A percentile compares a stretch with the other conserved stretches of the same genome.
These are phyloP conservation scores for Protosalanx chinensis DNA, from an alignment of 2,797 vertebrate species.

Conservation along the genomic window DNA sequence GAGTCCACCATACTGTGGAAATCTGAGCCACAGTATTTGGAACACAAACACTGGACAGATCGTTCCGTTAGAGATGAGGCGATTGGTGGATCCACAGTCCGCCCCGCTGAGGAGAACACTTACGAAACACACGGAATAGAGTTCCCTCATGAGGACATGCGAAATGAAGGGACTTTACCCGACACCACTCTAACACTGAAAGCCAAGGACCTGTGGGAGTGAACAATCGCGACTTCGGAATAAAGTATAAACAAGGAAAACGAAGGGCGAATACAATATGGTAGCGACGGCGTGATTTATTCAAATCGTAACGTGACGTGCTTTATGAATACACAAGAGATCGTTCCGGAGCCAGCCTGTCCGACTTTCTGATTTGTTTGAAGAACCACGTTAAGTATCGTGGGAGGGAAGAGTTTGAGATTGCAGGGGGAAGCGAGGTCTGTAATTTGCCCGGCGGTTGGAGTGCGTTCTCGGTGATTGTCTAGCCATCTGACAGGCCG, in stretches of 20 bases:
- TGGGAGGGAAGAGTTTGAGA: background rate
- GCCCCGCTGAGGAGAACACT: no score
- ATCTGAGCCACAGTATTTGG: no score
- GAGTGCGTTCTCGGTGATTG: conserved; percentile 1
- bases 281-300: background rate
- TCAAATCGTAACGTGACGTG: background rate
- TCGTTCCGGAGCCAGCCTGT: background rate
- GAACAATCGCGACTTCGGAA: background rate
- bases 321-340: conserved; percentile 5
- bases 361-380: background rate
- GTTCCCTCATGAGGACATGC: no score
- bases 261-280: background rate
- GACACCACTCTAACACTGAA: no score
- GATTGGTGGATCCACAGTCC: no score
- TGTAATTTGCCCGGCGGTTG: background rate
- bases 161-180: no score
- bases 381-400: background rate
- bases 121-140: no score
- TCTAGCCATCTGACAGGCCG: background rate
- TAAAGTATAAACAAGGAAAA: background rate
- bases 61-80: no score
- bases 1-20: no score
- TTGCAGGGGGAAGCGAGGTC: background rate
- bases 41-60: no score
- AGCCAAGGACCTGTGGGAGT: background rate